phyloP scores from a whole-genome alignment of 2,888 invertebrate genomes.

The Bedellia somnulentella region DNA sequence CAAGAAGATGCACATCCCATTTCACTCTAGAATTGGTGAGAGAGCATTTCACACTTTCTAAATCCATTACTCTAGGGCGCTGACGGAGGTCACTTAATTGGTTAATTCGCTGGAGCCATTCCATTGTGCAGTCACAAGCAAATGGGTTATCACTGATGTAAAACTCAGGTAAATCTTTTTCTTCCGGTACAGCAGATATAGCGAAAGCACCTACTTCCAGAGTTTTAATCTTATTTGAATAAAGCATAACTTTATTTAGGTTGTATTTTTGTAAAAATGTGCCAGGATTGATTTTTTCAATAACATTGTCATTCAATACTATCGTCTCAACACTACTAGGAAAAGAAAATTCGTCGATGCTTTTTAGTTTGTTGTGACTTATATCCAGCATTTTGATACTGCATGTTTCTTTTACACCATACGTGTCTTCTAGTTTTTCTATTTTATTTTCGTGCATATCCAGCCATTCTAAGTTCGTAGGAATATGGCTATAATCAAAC shows the following conservation, averaged over 20 bases:
- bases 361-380: slow-evolving; percentile 71
- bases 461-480: slow-evolving; percentile 74
- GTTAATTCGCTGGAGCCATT: slow-evolving; percentile 81
- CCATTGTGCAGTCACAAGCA: slow-evolving; percentile 84
- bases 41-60: slow-evolving; percentile 76
- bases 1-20: slow-evolving; percentile 65
- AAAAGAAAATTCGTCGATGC: slow-evolving; percentile 68
- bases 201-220: slow-evolving; percentile 73
- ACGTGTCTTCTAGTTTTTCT: slow-evolving; percentile 73
- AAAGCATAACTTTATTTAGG: slow-evolving; percentile 75
- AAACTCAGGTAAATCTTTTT: slow-evolving; percentile 74
- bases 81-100: slow-evolving; percentile 71
- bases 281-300: slow-evolving; percentile 69
- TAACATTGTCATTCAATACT: slow-evolving; percentile 74
- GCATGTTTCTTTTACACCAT: slow-evolving; percentile 65
- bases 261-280: slow-evolving; percentile 71
- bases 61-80: slow-evolving; percentile 78
- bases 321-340: slow-evolving; percentile 74
- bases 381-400: slow-evolving; percentile 77
- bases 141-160: slow-evolving; percentile 82
- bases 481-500: slow-evolving; percentile 82
- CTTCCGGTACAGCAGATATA: slow-evolving; percentile 65
- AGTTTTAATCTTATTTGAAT: slow-evolving; percentile 72
- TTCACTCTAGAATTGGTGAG: slow-evolving; percentile 69
- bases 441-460: slow-evolving; percentile 82